phyloP scores from a whole-genome alignment of 1,140 invertebrate genomes.

The Trichomalopsis sarcophagae region DNA sequence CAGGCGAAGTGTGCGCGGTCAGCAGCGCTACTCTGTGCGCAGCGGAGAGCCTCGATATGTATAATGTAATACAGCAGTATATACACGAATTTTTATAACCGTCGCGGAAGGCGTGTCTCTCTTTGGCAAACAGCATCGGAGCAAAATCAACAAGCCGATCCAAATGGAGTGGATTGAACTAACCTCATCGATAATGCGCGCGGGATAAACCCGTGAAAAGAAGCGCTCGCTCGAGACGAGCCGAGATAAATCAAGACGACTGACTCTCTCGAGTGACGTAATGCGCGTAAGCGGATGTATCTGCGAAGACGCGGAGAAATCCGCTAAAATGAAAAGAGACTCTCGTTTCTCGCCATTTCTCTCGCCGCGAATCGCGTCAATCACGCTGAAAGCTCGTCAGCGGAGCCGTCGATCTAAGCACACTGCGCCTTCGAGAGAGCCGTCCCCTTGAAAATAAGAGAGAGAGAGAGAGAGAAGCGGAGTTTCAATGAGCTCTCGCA shows the following conservation, averaged over 20 bases:
- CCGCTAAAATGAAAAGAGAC: constrained; percentile 7
- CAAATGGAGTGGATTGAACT: too few relatives aligned
- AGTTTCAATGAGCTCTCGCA: too few relatives aligned
- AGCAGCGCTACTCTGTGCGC: too few relatives aligned
- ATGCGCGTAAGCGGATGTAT: not conserved
- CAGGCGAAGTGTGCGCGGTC: not conserved
- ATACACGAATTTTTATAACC: constrained; percentile 11
- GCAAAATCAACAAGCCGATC: too few relatives aligned
- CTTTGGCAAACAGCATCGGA: not conserved
- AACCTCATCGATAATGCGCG: too few relatives aligned
- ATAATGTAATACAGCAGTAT: not conserved
- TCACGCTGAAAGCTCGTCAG: too few relatives aligned
- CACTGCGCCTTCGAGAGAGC: not conserved
- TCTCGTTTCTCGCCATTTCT: not conserved
- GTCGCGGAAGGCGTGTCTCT: not conserved
- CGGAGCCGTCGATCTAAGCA: not conserved
- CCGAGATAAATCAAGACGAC: constrained; percentile 36
- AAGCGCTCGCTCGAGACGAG: not conserved
- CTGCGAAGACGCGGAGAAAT: not conserved
- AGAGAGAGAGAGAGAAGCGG: not conserved
- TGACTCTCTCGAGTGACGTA: not conserved
- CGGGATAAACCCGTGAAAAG: too few relatives aligned
- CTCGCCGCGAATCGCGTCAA: too few relatives aligned
- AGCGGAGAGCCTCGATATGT: not conserved
- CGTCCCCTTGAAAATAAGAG: constrained; percentile 19